Conservation (phyloP, 2,888 invertebrate genomes). For the Linnaemya tessellans region DNA sequence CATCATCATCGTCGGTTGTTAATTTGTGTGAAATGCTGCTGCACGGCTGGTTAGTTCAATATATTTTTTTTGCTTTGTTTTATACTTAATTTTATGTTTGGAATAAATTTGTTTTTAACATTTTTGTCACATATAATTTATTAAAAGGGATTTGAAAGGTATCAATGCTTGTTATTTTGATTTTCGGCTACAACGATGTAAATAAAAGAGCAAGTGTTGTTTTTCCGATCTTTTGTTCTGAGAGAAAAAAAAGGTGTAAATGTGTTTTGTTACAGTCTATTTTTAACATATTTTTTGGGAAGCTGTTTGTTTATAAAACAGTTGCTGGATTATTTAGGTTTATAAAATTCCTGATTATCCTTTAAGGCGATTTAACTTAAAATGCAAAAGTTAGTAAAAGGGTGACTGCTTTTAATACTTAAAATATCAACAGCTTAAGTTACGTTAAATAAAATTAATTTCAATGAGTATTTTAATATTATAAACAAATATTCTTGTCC, state of each 20-base stretch:
- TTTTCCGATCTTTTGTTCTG: constrained; percentile 13
- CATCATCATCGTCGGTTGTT: constrained; percentile 40
- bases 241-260: constrained; percentile 51
- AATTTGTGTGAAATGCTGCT: constrained; percentile 54
- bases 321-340: constrained; percentile 44
- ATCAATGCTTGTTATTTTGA: background rate
- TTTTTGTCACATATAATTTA: constrained; percentile 68
- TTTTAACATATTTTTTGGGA: constrained; percentile 8
- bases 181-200: background rate
- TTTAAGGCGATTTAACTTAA: constrained; percentile 54
- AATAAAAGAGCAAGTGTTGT: constrained; percentile 49
- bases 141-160: constrained; percentile 36
- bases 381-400: constrained; percentile 29
- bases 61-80: background rate
- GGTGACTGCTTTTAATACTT: constrained; percentile 18
- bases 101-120: constrained; percentile 59
- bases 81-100: background rate
- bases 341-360: constrained; percentile 47
- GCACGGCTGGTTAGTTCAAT: background rate
- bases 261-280: constrained; percentile 9
- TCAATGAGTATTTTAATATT: background rate
- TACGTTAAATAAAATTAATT: background rate
- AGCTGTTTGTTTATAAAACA: constrained; percentile 24
- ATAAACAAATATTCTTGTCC: background rate
- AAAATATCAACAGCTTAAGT: background rate